Conservation (phyloP, 2,797 vertebrate species). For the Eremophila alpestris region DNA sequence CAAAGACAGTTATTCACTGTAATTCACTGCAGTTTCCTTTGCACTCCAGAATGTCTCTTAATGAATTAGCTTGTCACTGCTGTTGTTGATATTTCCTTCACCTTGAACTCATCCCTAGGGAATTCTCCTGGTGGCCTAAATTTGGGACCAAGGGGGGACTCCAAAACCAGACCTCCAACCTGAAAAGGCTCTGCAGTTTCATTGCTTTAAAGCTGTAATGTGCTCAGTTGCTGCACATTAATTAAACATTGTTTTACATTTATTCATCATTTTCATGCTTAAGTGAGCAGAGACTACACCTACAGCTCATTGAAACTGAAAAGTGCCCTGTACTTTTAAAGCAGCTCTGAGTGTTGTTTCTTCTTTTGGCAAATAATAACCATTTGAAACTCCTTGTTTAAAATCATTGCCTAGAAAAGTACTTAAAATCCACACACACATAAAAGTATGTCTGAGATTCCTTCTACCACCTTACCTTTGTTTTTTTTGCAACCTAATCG, state of each 20-base stretch:
- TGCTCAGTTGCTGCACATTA: neutral
- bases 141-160: neutral
- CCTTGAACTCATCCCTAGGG: neutral
- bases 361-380: neutral
- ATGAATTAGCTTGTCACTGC: accelerated
- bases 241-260: accelerated
- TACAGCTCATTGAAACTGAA: neutral
- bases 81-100: neutral
- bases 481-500: neutral
- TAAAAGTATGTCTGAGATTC: neutral
- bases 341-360: neutral
- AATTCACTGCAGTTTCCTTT: neutral
- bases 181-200: neutral
- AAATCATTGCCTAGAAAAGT: neutral
- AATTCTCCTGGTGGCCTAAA: neutral
- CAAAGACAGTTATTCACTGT: neutral
- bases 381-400: neutral
- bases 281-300: neutral
- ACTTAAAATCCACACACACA: neutral
- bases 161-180: neutral
- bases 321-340: neutral
- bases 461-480: neutral
- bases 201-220: neutral
- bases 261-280: neutral
- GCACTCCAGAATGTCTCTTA: neutral